These are phyloP conservation scores for Orthosia cruda DNA, from an alignment of 2,888 invertebrate species.

Conservation along the genomic window DNA sequence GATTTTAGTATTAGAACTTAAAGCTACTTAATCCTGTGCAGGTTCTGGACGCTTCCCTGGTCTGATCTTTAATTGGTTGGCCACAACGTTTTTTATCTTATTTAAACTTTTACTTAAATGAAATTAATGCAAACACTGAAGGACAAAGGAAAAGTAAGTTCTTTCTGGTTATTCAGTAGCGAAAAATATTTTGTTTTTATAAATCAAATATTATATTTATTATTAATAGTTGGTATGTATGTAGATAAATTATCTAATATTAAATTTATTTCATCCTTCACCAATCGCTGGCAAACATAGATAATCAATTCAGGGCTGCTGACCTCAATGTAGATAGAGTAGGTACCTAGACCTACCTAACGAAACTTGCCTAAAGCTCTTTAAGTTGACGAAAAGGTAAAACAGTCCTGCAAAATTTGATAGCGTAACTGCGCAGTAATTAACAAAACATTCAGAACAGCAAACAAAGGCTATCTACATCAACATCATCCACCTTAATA, in stretches of 20 bases:
- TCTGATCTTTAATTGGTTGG: not conserved
- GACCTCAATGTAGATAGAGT: too few relatives aligned
- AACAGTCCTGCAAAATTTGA: too few relatives aligned
- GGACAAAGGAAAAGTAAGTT: constrained; percentile 4
- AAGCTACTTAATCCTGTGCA: not conserved
- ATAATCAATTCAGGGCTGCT: not conserved
- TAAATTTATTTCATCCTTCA: not conserved
- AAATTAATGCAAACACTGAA: not conserved
- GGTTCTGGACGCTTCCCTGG: not conserved
- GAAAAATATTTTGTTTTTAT: not conserved
- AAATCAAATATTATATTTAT: constrained; percentile 2
- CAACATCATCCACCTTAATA: constrained; percentile 15
- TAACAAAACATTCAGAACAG: not conserved
- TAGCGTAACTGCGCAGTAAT: not conserved
- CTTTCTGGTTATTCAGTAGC: not conserved
- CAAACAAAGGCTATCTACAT: constrained; percentile 19
- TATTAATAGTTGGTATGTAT: not conserved
- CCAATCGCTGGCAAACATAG: not conserved
- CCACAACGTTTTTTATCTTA: not conserved
- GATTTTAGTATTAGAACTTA: constrained; percentile 5
- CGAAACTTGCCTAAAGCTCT: not conserved
- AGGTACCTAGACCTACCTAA: too few relatives aligned
- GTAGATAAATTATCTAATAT: not conserved
- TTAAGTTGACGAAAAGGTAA: too few relatives aligned
- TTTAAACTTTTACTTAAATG: not conserved